Base-by-base conservation (phyloP, 2,888 invertebrate genomes). In the Ennomos fuscantarius region DNA sequence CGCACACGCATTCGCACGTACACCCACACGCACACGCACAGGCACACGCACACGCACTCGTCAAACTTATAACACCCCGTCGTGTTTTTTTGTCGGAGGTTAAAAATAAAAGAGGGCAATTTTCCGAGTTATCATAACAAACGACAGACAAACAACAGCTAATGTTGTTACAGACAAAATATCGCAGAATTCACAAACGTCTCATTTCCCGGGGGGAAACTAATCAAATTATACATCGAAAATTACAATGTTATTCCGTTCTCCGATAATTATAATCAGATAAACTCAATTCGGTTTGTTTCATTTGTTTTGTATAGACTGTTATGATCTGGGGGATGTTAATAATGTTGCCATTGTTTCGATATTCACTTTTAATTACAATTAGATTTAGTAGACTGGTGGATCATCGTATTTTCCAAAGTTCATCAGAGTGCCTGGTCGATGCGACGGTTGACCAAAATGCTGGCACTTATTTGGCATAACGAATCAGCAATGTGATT, bases 201-300 rank as follows among this genome's bases (percentile, higher is more conserved):
- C 65, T 60, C 66, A 66, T 71, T 70, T 67, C 64, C 55, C 60
- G 48, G 46, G 60, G 58, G 49, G 47, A 63, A 52, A 63, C 68
- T 69, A 72, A 76, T 68, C 72, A 62, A 69, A 70, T 73, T 72
- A 70, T 54, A 61, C 64, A 56, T 70, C 59, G 60, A 46, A 68
- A 73, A 72, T 76, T 68, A 69, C 62, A 47, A 51, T 63, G 60
- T 55, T 63, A 62, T 51, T 64, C 64, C 57, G 55, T 62, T 62
- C 65, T 60, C 66, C 62, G 61, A 70, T 74, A 73, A 76, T 70
- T 66, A 68, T 70, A 69, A 73, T 74, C 73, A 65, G 70, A 74
- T 74, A 66, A 72, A 65, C 64, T 62, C 58, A 69, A 68, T 68
- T 68, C 66, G 55, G 69, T 74, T 69, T 72, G 72, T 76, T 74